Base-by-base conservation (phyloP, 2,797 vertebrate species). In the Momotus momota region DNA sequence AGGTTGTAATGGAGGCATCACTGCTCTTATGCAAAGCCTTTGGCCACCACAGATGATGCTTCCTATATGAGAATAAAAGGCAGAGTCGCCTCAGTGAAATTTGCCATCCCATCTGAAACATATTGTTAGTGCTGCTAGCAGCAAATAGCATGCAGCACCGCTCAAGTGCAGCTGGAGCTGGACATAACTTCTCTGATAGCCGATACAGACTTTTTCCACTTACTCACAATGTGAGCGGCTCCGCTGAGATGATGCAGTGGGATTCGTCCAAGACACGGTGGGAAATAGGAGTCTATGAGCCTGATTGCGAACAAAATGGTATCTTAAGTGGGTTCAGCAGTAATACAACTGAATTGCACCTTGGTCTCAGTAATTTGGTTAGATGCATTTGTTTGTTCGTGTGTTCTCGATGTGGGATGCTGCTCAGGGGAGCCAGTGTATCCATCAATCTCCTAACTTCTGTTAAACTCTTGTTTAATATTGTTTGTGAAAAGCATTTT, bases 81-180 rank as follows among this genome's bases (percentile, higher is more conserved):
- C 43, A 77, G 71, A 60, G 12, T 7, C 49, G 52, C 51, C 48
- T 31, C 35, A 13, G 21, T 70, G 58, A 79, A 79, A 77, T 91
- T 31, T 79, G 33, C 43, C 4, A 1, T 91, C 21, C 19, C 8
- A 5, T 20, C 62, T 72, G 31, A 52, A 93, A 31, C 11, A 6
- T 13, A 2, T 4, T 40, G 14, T 27, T 43, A 29, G 45, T 23
- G 38, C 70, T 54, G 29, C 26, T 21, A n/a, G 41, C 38, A 54
- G 65, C 38, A 86, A 46, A 17, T 29, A 15, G 3, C 15, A 9
- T 0, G 1, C n/a, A 38, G 15, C 5, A 1, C 49, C 12, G 8
- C 71, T 75, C 31, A 7, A 4, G 40, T 70, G 57, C 40, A 35
- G 35, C 35, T 35, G 35, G 35, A 40, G n/a, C 33, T 65, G 62